Base-by-base conservation (phyloP, 2,113 vertebrate genomes). In the Ellobius talpinus region DNA sequence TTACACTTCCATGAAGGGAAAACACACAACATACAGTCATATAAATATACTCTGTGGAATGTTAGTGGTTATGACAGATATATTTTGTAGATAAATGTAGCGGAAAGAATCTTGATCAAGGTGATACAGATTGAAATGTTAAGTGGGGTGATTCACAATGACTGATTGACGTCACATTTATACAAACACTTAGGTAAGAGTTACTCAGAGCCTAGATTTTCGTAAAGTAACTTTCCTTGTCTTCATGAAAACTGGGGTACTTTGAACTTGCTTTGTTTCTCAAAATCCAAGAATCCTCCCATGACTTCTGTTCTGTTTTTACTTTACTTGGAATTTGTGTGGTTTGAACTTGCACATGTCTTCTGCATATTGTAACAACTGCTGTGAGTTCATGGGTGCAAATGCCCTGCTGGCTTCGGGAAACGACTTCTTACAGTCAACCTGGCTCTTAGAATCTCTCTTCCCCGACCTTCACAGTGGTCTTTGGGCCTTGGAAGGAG, bases 101-200 rank as follows among this genome's bases (percentile, higher is more conserved):
- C 45, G 2, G 42, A 55, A 84, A 81, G 36, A 50, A 88, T 19
- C 66, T 73, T 73, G 23, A 42, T 39, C 66, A 68, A 95, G 33
- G 21, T 8, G 26, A 85, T 72, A 19, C n/a, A 3, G 74, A 47
- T 16, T 85, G 7, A 13, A 89, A 23, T 74, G 85, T 89, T 85
- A 89, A 94, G 55, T 93, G 77, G 42, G 0, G 17, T 77, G 11
- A 31, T 61, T 82, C 93, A 36, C n/a, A 79, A 10, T 79, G 61
- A 76, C 63, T 79, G 26, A 89, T 10, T 42, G 39, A 87, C 52
- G 39, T 82, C 50, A 61, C 52, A 95, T 84, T 96, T 95, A 74
- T 47, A 86, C 33, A 96, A 81, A 84, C 24, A 88, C 90, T 90
- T 88, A 29, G 24, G 23, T 82, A 52, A 79, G 89, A 85, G 17